Evolutionary conservation across 2,797 vertebrate species (phyloP).

Genomic region (Poeciliopsis presidionis): DNA sequence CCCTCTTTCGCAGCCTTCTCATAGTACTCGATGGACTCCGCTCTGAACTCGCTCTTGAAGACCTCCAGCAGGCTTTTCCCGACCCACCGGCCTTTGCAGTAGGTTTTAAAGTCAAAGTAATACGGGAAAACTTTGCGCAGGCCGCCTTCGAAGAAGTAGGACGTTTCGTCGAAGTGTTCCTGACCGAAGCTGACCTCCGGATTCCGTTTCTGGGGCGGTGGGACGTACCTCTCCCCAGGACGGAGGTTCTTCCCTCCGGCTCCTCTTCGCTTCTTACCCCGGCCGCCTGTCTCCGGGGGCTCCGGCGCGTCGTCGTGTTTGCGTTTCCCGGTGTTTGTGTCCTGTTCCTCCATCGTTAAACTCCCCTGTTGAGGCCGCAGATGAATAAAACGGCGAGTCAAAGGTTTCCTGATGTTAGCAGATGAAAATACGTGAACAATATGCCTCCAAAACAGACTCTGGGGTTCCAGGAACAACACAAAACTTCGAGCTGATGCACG

Average conservation of each 20-base stretch:
- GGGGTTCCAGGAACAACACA: fast-evolving
- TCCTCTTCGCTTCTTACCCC: constrained; percentile 74
- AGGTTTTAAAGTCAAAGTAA: constrained; percentile 92
- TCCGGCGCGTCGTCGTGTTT: constrained; percentile 68
- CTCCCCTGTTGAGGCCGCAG: constrained; percentile 9
- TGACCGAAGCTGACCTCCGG: constrained; percentile 87
- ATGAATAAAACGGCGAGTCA: background rate
- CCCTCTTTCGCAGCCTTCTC: constrained; percentile 85
- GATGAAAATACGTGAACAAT: fast-evolving
- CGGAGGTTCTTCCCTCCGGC: constrained; percentile 72
- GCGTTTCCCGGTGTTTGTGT: constrained; percentile 57
- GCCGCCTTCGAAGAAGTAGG: constrained; percentile 91
- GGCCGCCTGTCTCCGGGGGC: constrained; percentile 18
- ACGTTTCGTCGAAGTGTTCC: constrained; percentile 91
- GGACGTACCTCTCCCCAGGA: constrained; percentile 85
- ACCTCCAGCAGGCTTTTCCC: constrained; percentile 90
- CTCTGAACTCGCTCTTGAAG: constrained; percentile 90
- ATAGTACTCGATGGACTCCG: constrained; percentile 88
- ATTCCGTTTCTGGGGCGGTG: constrained; percentile 90
- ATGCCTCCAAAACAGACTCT: background rate
- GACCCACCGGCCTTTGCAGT: constrained; percentile 98
- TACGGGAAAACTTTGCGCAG: constrained; percentile 94
- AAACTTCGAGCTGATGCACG: background rate
- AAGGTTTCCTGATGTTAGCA: fast-evolving
- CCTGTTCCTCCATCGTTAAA: constrained; percentile 45